phyloP scores from a whole-genome alignment of 2,797 vertebrate species.

The Thalassophryne amazonica region DNA sequence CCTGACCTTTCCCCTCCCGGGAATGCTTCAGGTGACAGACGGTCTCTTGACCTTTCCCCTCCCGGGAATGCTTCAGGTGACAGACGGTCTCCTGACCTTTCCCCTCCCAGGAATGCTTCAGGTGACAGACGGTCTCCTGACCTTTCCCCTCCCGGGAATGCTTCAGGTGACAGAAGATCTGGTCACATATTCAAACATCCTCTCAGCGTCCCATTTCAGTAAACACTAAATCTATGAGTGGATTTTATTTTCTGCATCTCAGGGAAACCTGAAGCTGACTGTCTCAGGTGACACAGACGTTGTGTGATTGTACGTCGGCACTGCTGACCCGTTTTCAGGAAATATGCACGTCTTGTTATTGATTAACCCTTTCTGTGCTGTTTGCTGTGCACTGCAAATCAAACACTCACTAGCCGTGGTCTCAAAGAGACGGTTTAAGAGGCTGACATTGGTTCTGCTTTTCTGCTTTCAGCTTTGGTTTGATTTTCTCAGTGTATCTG shows the following conservation, averaged over 20 bases:
- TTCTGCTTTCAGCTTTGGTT: conserved; percentile 4
- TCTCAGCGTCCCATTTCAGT: conserved; percentile 68
- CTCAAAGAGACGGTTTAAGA: neutral
- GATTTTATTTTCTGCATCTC: conserved; percentile 65
- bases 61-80: conserved; percentile 74
- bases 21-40: conserved; percentile 71
- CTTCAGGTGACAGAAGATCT: conserved; percentile 64
- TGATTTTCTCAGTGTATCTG: conserved; percentile 2
- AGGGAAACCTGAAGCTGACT: conserved; percentile 43
- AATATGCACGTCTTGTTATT: conserved; percentile 11
- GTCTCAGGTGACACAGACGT: conserved; percentile 46
- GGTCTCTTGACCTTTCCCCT: conserved; percentile 49
- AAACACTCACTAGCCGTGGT: neutral
- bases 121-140: conserved; percentile 61
- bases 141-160: conserved; percentile 70
- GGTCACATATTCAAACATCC: conserved; percentile 69
- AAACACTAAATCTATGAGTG: conserved; percentile 74
- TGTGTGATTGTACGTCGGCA: conserved; percentile 10
- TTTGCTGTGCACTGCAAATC: neutral
- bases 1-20: conserved; percentile 64
- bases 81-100: conserved; percentile 57
- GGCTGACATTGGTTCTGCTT: too few relatives aligned
- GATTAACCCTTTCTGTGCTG: conserved; percentile 11
- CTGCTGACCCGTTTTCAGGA: conserved; percentile 28
- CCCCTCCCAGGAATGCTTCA: conserved; percentile 71